These are phyloP conservation scores for Xanthia icteritia DNA, from an alignment of 2,888 invertebrate species.

Conservation along the genomic window DNA sequence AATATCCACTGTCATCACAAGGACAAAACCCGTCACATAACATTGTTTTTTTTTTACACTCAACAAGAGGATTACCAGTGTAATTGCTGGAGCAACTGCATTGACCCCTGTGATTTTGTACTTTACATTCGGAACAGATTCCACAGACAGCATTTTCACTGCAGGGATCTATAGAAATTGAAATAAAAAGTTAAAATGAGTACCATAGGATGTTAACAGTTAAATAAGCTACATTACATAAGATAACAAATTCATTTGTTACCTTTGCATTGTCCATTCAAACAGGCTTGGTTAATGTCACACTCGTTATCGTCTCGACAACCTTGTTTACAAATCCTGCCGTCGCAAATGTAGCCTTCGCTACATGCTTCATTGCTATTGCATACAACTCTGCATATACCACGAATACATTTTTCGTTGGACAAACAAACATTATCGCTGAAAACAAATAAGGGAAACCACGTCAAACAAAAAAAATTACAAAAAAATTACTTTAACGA, in stretches of 20 bases:
- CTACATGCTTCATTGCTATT: constrained; percentile 96
- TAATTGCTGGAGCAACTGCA: constrained; percentile 96
- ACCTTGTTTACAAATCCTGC: constrained; percentile 95
- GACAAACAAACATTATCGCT: constrained; percentile 95
- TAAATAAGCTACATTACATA: constrained; percentile 7
- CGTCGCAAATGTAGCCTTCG: constrained; percentile 96
- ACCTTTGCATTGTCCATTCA: constrained; percentile 95
- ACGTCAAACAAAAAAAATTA: constrained; percentile 8
- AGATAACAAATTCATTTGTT: constrained; percentile 54
- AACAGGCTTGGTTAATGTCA: constrained; percentile 93
- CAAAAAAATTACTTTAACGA: neutral
- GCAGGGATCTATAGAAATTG: constrained; percentile 92
- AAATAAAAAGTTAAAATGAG: constrained; percentile 14
- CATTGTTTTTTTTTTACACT: constrained; percentile 93
- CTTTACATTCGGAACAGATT: constrained; percentile 95
- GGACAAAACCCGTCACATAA: constrained; percentile 94
- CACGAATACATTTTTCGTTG: constrained; percentile 96
- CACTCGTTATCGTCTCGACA: constrained; percentile 96
- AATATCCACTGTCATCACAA: constrained; percentile 95
- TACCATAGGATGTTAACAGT: neutral
- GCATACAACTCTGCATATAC: constrained; percentile 95
- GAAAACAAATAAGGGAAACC: constrained; percentile 71
- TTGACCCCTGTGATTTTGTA: constrained; percentile 95
- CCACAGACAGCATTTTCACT: constrained; percentile 94
- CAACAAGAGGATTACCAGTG: constrained; percentile 94